phyloP scores from a whole-genome alignment of 2,113 vertebrate genomes.

The Anoura caudifer region DNA sequence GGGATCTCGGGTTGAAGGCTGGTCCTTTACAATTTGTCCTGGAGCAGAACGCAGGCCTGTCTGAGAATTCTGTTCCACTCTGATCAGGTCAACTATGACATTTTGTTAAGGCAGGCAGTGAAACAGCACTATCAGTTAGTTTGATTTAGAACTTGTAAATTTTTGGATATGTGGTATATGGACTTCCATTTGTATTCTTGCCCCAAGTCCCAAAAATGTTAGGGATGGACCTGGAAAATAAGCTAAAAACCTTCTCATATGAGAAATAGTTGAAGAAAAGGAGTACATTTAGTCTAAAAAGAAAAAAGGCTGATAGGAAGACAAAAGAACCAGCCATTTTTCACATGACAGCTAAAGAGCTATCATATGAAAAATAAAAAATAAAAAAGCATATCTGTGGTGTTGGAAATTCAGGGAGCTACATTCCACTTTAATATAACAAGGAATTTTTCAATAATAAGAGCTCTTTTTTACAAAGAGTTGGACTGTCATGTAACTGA shows the following conservation, averaged over 20 bases:
- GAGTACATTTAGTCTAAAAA: not conserved
- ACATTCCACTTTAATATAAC: not conserved
- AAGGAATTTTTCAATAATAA: not conserved
- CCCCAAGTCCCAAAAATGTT: not conserved
- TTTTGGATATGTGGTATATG: not conserved
- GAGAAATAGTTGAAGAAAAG: conserved; percentile 28
- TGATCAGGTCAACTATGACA: not conserved
- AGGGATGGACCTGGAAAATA: not conserved
- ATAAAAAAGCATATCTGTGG: not conserved
- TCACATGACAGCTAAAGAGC: conserved; percentile 34
- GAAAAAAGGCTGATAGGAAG: not conserved
- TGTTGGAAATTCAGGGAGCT: not conserved
- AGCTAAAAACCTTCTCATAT: not conserved
- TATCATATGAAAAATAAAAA: conserved; percentile 15
- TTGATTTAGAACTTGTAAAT: conserved; percentile 12
- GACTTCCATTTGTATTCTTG: not conserved
- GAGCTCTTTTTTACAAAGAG: not conserved
- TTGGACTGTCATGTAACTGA: not conserved
- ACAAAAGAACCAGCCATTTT: not conserved
- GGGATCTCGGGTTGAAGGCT: not conserved
- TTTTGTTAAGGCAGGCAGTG: not conserved
- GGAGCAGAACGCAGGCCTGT: not conserved
- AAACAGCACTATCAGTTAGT: not conserved
- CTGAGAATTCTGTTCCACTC: not conserved
- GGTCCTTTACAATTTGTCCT: not conserved